A percentile compares a stretch with the other conserved stretches of the same genome.
phyloP scores from a whole-genome alignment of 1,140 invertebrate species.

The Archivesica marissinica region DNA sequence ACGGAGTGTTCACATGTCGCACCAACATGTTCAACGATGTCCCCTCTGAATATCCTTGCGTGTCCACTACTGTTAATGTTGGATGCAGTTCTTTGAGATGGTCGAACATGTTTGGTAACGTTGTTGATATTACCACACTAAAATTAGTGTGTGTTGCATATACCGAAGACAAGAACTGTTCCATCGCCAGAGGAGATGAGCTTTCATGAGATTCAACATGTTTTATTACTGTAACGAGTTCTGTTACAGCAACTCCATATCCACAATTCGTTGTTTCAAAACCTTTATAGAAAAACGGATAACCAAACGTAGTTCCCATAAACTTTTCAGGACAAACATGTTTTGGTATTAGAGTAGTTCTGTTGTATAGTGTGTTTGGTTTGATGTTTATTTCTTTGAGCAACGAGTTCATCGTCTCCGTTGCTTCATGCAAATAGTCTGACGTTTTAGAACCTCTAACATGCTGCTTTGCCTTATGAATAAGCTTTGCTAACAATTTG shows the following conservation, averaged over 20 bases:
- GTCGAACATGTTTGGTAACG: neutral
- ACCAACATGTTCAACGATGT: constrained; percentile 69
- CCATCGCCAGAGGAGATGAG: neutral
- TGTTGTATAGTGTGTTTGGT: neutral
- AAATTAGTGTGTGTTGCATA: neutral
- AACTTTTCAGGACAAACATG: constrained; percentile 64
- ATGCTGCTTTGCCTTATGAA: constrained; percentile 52
- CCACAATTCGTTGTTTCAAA: constrained; percentile 64
- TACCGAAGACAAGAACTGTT: neutral
- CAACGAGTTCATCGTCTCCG: constrained; percentile 21
- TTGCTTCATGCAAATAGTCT: constrained; percentile 36
- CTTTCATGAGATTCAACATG: neutral
- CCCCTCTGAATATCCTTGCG: constrained; percentile 13
- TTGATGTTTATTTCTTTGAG: neutral
- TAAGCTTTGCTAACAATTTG: neutral
- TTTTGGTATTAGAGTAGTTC: constrained; percentile 10
- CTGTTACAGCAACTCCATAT: constrained; percentile 14
- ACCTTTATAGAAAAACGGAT: constrained; percentile 67
- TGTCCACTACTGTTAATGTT: neutral
- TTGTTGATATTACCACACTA: neutral
- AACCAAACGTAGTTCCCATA: constrained; percentile 64
- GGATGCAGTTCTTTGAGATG: neutral
- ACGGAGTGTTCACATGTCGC: constrained; percentile 71
- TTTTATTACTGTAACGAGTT: constrained; percentile 55
- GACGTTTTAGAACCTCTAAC: constrained; percentile 61